These are phyloP conservation scores for Triplophysa tibetana DNA, from an alignment of 2,113 vertebrate species.

Conservation along the genomic window DNA sequence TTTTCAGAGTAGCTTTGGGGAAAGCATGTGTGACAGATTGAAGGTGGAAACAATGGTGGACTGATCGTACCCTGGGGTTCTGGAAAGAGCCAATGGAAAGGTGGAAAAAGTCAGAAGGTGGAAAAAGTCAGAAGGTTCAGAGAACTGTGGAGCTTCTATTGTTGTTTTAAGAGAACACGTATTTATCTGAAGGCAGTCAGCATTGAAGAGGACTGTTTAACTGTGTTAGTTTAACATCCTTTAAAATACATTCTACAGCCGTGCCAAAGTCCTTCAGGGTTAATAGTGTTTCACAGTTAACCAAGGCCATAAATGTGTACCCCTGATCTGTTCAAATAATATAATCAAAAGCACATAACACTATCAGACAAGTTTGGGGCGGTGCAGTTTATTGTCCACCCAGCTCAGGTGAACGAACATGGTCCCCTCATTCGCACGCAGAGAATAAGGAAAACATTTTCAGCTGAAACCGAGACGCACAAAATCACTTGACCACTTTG, in stretches of 20 bases:
- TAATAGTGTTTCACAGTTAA: background rate
- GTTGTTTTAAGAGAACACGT: background rate
- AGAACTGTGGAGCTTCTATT: slow-evolving; percentile 2
- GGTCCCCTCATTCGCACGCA: background rate
- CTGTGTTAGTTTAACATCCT: background rate
- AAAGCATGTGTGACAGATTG: background rate
- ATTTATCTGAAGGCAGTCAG: background rate
- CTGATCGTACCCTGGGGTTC: background rate
- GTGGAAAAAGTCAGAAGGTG: slow-evolving; percentile 1
- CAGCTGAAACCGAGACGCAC: background rate
- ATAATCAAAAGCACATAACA: background rate
- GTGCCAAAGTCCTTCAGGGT: background rate
- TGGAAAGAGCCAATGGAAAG: background rate
- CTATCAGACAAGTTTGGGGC: background rate
- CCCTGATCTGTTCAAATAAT: background rate
- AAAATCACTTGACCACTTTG: background rate
- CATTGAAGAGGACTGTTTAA: background rate
- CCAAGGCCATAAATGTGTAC: background rate
- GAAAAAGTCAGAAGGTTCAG: background rate
- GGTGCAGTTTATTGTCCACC: background rate
- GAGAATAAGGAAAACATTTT: background rate
- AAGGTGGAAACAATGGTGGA: background rate
- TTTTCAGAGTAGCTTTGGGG: background rate
- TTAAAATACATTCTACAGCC: background rate
- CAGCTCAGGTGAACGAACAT: slow-evolving; percentile 46